A percentile compares a stretch with the other conserved stretches of the same genome.
phyloP scores from a whole-genome alignment of 2,888 invertebrate genomes.

The Cremastobaeus sp. region DNA sequence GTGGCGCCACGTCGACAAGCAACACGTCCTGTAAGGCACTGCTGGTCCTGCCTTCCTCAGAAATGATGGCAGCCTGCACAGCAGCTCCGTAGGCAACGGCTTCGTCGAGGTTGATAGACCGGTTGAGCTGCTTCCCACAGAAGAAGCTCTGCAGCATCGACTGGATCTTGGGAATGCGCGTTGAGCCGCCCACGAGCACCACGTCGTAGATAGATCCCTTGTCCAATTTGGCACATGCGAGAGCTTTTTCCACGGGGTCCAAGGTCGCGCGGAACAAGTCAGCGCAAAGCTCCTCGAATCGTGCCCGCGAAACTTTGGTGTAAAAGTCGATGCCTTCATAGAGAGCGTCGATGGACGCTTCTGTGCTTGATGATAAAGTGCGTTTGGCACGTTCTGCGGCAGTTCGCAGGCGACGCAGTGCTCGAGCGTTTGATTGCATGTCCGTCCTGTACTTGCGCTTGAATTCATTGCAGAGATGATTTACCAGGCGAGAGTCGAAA shows the following conservation, averaged over 20 bases:
- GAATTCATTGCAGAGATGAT: slow-evolving; percentile 79
- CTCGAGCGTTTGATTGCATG: slow-evolving; percentile 73
- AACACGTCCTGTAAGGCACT: slow-evolving; percentile 86
- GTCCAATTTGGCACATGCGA: slow-evolving; percentile 88
- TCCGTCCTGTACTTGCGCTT: slow-evolving; percentile 77
- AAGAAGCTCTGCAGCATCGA: slow-evolving; percentile 87
- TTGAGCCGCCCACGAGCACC: slow-evolving; percentile 90
- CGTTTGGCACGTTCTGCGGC: slow-evolving; percentile 78
- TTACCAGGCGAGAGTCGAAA: slow-evolving; percentile 80
- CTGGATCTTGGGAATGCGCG: slow-evolving; percentile 89
- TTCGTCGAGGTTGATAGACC: slow-evolving; percentile 95
- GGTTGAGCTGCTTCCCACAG: slow-evolving; percentile 89
- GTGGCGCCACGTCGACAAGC: slow-evolving; percentile 84
- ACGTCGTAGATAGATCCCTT: slow-evolving; percentile 88
- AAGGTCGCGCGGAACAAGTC: no score
- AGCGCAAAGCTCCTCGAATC: slow-evolving; percentile 89
- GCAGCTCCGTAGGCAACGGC: slow-evolving; percentile 96
- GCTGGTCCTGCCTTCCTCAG: slow-evolving; percentile 80
- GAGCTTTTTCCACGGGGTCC: slow-evolving; percentile 87
- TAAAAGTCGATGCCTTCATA: slow-evolving; percentile 84
- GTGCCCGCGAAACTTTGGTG: slow-evolving; percentile 85
- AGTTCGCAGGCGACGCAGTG: slow-evolving; percentile 74
- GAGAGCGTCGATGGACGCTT: slow-evolving; percentile 81
- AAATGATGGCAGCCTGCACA: slow-evolving; percentile 92
- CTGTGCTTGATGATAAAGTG: slow-evolving; percentile 76